Percentiles rank a stretch among this genome's conserved stretches.
Conservation (phyloP, 2,113 vertebrate species). For the Leucopternis melanops region DNA sequence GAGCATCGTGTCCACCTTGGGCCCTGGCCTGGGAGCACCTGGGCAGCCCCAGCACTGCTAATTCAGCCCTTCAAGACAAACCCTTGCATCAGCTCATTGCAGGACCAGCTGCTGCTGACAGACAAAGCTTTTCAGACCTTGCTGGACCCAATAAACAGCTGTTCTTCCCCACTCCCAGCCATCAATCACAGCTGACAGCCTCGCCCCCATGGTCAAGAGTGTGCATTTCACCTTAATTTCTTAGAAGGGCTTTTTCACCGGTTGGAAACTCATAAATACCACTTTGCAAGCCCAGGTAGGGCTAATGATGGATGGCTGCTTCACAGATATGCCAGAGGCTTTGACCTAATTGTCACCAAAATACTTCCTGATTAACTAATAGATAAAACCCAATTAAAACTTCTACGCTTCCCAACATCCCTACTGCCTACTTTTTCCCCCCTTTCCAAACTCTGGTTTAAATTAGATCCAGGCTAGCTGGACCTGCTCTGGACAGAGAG, state of each 20-base stretch:
- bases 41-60: accelerated
- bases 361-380: constrained; percentile 57
- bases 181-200: constrained; percentile 49
- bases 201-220: neutral
- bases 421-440: neutral
- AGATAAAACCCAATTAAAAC: constrained; percentile 53
- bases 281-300: constrained; percentile 40
- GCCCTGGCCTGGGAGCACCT: accelerated
- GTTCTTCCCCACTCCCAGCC: neutral
- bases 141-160: constrained; percentile 39
- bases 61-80: neutral
- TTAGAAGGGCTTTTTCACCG: constrained; percentile 14
- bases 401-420: neutral
- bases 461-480: neutral
- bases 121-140: neutral
- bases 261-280: constrained; percentile 35
- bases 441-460: neutral
- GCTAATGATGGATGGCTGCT: constrained; percentile 50
- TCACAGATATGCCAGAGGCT: constrained; percentile 39
- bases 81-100: accelerated
- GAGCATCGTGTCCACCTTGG: accelerated
- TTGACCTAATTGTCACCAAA: constrained; percentile 47
- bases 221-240: constrained; percentile 48
- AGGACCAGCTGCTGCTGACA: neutral
- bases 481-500: neutral